Percentiles rank a stretch among this genome's conserved stretches.
Conservation (phyloP, 1,140 invertebrate genomes). For the Dicyema japonicum region DNA sequence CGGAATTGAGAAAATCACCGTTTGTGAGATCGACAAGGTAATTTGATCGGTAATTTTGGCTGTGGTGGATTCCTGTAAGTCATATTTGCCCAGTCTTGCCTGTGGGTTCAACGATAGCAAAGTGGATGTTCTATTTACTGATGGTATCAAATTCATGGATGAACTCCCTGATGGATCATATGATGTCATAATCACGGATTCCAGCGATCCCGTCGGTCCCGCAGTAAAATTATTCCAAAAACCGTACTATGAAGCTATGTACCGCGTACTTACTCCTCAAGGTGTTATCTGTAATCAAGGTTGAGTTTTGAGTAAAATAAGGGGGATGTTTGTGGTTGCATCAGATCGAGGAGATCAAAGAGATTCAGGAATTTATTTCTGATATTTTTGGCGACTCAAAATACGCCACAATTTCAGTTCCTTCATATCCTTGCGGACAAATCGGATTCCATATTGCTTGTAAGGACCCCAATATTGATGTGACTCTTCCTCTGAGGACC, state of each 20-base stretch:
- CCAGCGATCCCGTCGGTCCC: slow-evolving; percentile 60
- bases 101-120: slow-evolving; percentile 47
- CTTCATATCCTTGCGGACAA: slow-evolving; percentile 72
- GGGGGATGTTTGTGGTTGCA: slow-evolving; percentile 65
- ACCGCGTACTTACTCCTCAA: slow-evolving; percentile 37
- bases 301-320: slow-evolving; percentile 8
- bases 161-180: slow-evolving; percentile 47
- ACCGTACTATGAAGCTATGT: slow-evolving; percentile 53
- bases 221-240: slow-evolving; percentile 33
- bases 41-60: slow-evolving; percentile 10
- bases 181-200: slow-evolving; percentile 90
- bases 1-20: slow-evolving; percentile 41
- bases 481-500: neutral
- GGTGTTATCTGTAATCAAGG: slow-evolving; percentile 55
- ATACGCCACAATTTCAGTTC: slow-evolving; percentile 48
- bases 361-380: slow-evolving; percentile 35
- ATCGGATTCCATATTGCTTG: slow-evolving; percentile 37
- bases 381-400: slow-evolving; percentile 36
- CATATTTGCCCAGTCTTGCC: slow-evolving; percentile 59
- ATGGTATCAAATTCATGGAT: slow-evolving; percentile 74
- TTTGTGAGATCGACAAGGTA: slow-evolving; percentile 66
- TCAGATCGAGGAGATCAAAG: slow-evolving; percentile 36
- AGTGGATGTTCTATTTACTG: slow-evolving; percentile 44
- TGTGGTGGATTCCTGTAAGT: slow-evolving; percentile 61
- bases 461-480: neutral